These are phyloP conservation scores for Fistularia tabacaria DNA, from an alignment of 2,797 vertebrate species.

Conservation along the genomic window DNA sequence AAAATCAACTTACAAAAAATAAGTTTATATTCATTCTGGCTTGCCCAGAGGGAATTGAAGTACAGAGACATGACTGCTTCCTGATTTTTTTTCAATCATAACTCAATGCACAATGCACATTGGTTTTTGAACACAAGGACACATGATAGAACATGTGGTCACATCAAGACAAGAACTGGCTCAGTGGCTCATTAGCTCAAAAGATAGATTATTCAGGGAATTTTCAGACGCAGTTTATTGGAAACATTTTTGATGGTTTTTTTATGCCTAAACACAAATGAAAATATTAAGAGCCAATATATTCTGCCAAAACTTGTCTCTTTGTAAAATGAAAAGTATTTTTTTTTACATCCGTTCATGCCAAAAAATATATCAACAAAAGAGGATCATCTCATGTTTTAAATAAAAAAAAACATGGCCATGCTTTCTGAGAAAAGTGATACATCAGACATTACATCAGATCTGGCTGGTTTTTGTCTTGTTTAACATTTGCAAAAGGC, in stretches of 20 bases:
- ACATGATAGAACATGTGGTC: conserved; percentile 4
- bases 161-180: conserved; percentile 20
- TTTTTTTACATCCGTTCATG: no score
- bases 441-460: no score
- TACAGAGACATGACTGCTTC: conserved; percentile 4
- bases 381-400: no score
- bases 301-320: conserved; percentile 29
- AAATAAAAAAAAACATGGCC: no score
- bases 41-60: conserved; percentile 5
- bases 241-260: conserved; percentile 3
- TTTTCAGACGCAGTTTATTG: conserved; percentile 20
- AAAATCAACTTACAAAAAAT: conserved; percentile 12
- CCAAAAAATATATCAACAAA: no score
- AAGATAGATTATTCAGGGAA: no score
- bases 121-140: conserved; percentile 19
- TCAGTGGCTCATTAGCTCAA: conserved; percentile 26
- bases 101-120: conserved; percentile 14
- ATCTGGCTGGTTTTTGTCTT: no score
- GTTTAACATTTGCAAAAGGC: no score
- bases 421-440: no score
- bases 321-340: conserved; percentile 3
- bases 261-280: conserved; percentile 16
- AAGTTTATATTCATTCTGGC: conserved; percentile 8
- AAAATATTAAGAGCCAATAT: conserved; percentile 23
- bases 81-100: conserved; percentile 14